Conservation (phyloP, 2,888 invertebrate species). For the Lepas anatifera region DNA sequence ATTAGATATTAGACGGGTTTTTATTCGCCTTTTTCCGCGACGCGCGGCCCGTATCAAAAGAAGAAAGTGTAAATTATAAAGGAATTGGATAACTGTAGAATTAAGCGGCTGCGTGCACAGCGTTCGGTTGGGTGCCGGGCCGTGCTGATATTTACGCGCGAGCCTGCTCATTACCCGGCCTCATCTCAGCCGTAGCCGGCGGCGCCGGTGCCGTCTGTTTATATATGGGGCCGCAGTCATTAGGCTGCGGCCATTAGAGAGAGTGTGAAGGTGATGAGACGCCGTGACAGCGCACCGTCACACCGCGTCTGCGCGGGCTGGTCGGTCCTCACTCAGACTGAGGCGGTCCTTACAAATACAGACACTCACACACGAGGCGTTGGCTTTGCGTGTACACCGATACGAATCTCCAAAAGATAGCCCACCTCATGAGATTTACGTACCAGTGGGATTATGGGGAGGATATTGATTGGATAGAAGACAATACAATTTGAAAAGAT, state of each 20-base stretch:
- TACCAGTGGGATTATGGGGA: too few relatives aligned
- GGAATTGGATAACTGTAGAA: slow-evolving; percentile 12
- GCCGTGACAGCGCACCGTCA: neutral
- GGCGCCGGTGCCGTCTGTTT: neutral
- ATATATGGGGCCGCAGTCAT: neutral
- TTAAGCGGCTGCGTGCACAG: slow-evolving; percentile 1
- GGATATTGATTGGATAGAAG: too few relatives aligned
- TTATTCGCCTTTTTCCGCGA: slow-evolving; percentile 5
- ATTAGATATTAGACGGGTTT: slow-evolving; percentile 10
- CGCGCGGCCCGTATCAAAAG: slow-evolving; percentile 11
- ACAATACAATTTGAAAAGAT: too few relatives aligned
- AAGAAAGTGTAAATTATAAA: slow-evolving; percentile 12
- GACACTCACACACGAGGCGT: too few relatives aligned
- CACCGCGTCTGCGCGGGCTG: too few relatives aligned
- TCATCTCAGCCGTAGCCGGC: neutral
- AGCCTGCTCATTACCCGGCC: neutral
- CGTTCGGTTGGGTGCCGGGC: neutral
- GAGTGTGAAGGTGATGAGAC: neutral
- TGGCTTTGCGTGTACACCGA: too few relatives aligned
- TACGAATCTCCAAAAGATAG: too few relatives aligned
- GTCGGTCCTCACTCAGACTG: too few relatives aligned
- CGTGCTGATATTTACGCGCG: slow-evolving; percentile 8
- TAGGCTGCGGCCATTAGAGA: neutral
- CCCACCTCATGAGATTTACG: too few relatives aligned
- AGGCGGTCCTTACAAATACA: too few relatives aligned